Base-by-base conservation (phyloP, 2,113 vertebrate species). In the Tapirus terrestris region DNA sequence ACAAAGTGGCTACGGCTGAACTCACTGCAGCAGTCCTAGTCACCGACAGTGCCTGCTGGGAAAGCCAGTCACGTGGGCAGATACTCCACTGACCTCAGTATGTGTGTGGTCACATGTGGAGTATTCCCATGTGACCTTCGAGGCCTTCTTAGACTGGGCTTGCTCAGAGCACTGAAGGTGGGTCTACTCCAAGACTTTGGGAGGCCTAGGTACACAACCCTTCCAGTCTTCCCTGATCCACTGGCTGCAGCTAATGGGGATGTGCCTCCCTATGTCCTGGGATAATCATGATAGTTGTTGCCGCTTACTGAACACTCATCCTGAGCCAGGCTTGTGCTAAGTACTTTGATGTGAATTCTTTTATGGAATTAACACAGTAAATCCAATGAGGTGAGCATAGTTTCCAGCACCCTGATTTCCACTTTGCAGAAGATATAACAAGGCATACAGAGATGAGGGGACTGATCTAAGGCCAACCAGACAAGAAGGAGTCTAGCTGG, bases 31-130 rank as follows among this genome's bases (percentile, higher is more conserved):
- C 12, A 33, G 29, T 39, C 29, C 20, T 43, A 11, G 8, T 43
- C 63, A 27, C 1, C 16, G 25, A n/a, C 23, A 21, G 72, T 48
- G 48, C n/a, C 65, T 53, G 23, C 17, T 45, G 72, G 67, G 21
- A 56, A 48, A 48, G 10, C 67, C 0, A 14, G 29, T 60, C 70
- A 29, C 1, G 0, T 17, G 29, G 13, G 60, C 7, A 56, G 72
- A 58, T 1, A 2, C n/a, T 31, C 68, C 8, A 25, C 5, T 45
- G 5, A 61, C 25, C 20, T 81, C 20, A 29, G 63, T n/a, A 14
- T 18, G 2, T 2, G 5, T 76, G 61, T 33, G 8, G 36, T 21
- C 36, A 3, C 0, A 0, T 39, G 45, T 21, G 68, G 33, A 21
- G 36, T 43, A 56, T 53, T 77, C 14, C 39, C 53, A 58, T 0